Base-by-base conservation (phyloP, 2,113 vertebrate species). In the Pollachius pollachius region DNA sequence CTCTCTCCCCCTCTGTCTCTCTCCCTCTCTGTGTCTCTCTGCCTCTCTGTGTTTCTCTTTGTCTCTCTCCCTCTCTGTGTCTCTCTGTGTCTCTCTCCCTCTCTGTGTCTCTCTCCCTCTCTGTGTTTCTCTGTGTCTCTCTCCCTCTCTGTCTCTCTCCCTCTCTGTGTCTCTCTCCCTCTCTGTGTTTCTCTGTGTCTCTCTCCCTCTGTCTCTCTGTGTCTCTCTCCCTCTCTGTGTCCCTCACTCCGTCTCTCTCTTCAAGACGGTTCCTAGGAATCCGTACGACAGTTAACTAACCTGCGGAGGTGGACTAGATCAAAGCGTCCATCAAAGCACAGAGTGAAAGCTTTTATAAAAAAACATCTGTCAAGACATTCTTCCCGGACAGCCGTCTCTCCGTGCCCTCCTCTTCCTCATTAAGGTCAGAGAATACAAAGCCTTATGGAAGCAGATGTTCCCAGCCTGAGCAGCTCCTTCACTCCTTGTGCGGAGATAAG, bases 261-360 rank as follows among this genome's bases (percentile, higher is more conserved):
- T 13, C 41, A 12, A 48, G 41, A 13, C 8, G 8, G 6, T 12
- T 48, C 41, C 41, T 48, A 48, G 12, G 11, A 48, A 48, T 79
- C 71, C 70, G 25, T 74, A 84, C 83, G 76, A 58, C 77, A 19
- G 72, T 41, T 72, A 78, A 77, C 76, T 75, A 82, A 84, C 83
- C 84, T 86, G 82, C 84, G 2, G 81, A 75, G 81, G 83, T 11
- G 54, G 54, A 78, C 71, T 81, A 72, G 67, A 88, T 89, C 88
- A 89, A 88, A 89, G 83, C 70, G 5, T 65, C 65, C 27, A 23
- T 69, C 54, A 70, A 81, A 75, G 73, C 30, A 34, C 81, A 80
- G 52, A 83, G 63, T 56, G n/a, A 78, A 80, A 81, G 81, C 70
- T 81, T 77, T 75, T 63, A 78, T 70, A 57, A 25, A 85, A 81